Evolutionary conservation across 1,140 invertebrate genomes (phyloP), one percentile per base, ranked within the genome.

Genomic region (Achroia grisella): DNA sequence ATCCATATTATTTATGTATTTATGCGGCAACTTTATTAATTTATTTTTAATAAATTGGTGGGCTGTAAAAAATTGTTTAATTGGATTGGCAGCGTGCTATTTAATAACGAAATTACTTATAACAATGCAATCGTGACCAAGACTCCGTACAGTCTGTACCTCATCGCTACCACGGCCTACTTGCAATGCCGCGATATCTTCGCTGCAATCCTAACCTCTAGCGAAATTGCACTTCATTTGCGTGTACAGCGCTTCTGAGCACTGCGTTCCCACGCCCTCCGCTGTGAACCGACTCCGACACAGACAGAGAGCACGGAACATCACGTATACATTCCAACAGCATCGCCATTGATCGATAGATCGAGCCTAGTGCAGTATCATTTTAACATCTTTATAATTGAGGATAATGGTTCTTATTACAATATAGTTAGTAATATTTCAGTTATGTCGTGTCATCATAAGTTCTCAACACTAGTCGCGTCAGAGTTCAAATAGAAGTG

Each of bases 211-310:
- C 56, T 12, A 34, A 49, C 54, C 59, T 51, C 50, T 17, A 54
- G 56, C 56, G 44, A 71, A 64, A 68, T 71, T 75, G 66, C 69
- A 66, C 69, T 75, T 71, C 61, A 75, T 71, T 72, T 71, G 60
- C 64, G 50, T 70, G 58, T 55, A 63, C 56, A 56, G 43, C 44
- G 29, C 52, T 63, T 56, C 60, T 45, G 55, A 63, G 45, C 42
- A 51, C 43, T 52, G 40, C 39, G 53, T 71, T 75, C 66, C 70
- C 68, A 71, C 66, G 71, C 56, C 62, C 53, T 65, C 36, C 10
- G 28, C 17, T 23, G 17, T 23, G 2, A 23, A 3, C 17, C 17
- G 17, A 35, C 35, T 36, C 28, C 29, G 14, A 45, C 41, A 49
- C 37, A 46, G 34, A 34, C 29, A 46, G 40, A 31, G 34, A 48